Percentiles rank a stretch among this genome's conserved stretches.
phyloP scores from a whole-genome alignment of 53 echinoderm and acorn worm species.

The Mesocentrotus franciscanus region DNA sequence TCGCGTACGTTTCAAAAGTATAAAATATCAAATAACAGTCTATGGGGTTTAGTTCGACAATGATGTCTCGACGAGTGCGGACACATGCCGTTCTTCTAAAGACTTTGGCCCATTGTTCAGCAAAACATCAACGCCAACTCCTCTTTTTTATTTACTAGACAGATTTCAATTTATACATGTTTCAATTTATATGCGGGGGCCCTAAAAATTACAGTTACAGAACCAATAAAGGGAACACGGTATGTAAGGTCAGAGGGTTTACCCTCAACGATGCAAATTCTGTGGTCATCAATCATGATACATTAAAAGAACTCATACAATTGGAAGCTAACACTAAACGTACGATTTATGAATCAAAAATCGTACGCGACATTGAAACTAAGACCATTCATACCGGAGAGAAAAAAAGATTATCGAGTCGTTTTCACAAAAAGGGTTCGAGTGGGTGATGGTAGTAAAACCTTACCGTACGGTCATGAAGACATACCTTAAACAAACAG shows the following conservation, averaged over 20 bases:
- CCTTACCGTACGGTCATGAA: slow-evolving; percentile 22
- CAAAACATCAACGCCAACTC: no score
- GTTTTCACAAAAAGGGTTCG: slow-evolving; percentile 47
- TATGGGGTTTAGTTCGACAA: no score
- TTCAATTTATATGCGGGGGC: no score
- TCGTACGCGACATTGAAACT: neutral
- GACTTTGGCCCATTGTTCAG: no score
- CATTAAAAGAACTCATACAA: slow-evolving; percentile 46
- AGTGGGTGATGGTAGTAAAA: slow-evolving; percentile 24
- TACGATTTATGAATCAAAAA: slow-evolving; percentile 24
- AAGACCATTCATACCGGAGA: slow-evolving; percentile 42
- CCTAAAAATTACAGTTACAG: slow-evolving; percentile 56
- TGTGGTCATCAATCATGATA: slow-evolving; percentile 14
- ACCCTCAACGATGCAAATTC: slow-evolving; percentile 39
- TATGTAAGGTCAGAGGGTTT: slow-evolving; percentile 54
- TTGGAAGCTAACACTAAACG: neutral
- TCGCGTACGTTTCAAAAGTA: slow-evolving; percentile 56
- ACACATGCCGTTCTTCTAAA: slow-evolving; percentile 54
- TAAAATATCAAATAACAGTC: neutral
- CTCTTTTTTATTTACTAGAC: no score
- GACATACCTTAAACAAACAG: neutral
- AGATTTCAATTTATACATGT: no score
- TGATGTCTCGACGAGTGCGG: slow-evolving; percentile 58
- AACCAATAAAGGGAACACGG: slow-evolving; percentile 23
- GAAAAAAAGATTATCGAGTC: slow-evolving; percentile 47